Evolutionary conservation across 2,888 invertebrate species (phyloP).

Genomic region (Augiades crinisus): DNA sequence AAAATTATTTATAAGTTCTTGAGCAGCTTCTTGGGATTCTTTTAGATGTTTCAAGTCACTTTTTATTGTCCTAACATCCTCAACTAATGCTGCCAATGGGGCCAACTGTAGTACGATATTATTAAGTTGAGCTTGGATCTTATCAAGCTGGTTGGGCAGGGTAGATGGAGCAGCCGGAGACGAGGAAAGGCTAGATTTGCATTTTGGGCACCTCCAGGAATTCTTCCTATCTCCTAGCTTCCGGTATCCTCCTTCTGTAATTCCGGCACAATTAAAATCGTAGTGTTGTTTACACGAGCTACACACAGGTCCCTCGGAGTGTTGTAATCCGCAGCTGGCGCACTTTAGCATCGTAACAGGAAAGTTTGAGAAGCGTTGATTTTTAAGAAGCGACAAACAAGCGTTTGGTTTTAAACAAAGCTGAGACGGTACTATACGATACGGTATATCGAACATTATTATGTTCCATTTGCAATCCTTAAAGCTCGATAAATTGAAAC

Average conservation of each 20-base stretch:
- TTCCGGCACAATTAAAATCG: neutral
- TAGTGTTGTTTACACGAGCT: conserved; percentile 1
- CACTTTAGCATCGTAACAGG: conserved; percentile 28
- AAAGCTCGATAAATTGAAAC: too few species aligned
- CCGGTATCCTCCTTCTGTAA: conserved; percentile 3
- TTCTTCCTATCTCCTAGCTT: conserved; percentile 5
- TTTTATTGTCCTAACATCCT: conserved; percentile 31
- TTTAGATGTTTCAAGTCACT: conserved; percentile 23
- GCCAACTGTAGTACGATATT: neutral
- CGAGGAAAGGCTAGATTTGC: conserved; percentile 25
- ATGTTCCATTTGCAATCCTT: too few species aligned
- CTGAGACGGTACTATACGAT: too few species aligned
- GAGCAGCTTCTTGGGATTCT: conserved; percentile 25
- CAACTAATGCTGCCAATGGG: conserved; percentile 27
- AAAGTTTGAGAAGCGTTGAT: conserved; percentile 10
- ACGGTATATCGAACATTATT: too few species aligned
- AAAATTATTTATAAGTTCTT: conserved; percentile 16
- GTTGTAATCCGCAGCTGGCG: conserved; percentile 26
- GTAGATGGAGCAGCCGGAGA: conserved; percentile 5
- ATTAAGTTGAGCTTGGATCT: neutral
- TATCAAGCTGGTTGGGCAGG: neutral
- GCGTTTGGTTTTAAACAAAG: neutral
- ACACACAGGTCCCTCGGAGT: conserved; percentile 26
- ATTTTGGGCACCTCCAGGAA: neutral
- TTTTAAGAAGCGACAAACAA: neutral